These are phyloP conservation scores for Paedocypris micromegethes DNA, from an alignment of 2,797 vertebrate species.

Conservation along the genomic window DNA sequence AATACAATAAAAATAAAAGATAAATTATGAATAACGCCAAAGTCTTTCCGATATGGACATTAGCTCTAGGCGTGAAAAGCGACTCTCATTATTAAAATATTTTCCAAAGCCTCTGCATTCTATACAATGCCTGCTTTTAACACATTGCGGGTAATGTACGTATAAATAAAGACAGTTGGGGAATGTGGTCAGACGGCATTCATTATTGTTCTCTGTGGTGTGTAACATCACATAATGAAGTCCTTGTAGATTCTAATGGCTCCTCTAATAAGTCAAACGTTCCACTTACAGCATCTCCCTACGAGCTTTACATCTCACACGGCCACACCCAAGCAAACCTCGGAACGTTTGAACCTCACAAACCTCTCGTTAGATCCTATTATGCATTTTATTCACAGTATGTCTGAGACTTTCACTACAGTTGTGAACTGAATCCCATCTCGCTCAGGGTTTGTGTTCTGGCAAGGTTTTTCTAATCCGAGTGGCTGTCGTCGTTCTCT, in stretches of 20 bases:
- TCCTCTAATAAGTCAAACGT: conserved; percentile 40
- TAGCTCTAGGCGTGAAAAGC: no score
- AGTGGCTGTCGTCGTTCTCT: background rate
- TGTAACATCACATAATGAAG: conserved; percentile 42
- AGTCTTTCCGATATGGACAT: no score
- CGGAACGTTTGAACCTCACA: background rate
- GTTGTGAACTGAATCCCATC: no score
- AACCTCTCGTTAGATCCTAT: no score
- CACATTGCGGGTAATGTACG: conserved; percentile 13
- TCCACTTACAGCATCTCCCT: conserved; percentile 31
- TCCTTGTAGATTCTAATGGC: conserved; percentile 39
- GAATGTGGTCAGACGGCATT: conserved; percentile 36
- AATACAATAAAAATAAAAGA: no score
- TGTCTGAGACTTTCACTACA: no score
- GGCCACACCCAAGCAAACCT: conserved; percentile 7
- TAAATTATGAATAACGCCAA: no score
- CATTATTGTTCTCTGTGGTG: conserved; percentile 42
- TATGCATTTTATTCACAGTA: no score
- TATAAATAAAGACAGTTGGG: conserved; percentile 16
- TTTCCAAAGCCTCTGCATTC: no score
- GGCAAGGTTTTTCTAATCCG: no score
- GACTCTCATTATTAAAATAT: no score
- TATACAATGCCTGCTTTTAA: background rate
- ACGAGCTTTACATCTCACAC: conserved; percentile 32
- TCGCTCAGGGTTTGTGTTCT: no score